phyloP scores from a whole-genome alignment of 53 echinoderm and acorn worm species.

The Arbacia lixula region DNA sequence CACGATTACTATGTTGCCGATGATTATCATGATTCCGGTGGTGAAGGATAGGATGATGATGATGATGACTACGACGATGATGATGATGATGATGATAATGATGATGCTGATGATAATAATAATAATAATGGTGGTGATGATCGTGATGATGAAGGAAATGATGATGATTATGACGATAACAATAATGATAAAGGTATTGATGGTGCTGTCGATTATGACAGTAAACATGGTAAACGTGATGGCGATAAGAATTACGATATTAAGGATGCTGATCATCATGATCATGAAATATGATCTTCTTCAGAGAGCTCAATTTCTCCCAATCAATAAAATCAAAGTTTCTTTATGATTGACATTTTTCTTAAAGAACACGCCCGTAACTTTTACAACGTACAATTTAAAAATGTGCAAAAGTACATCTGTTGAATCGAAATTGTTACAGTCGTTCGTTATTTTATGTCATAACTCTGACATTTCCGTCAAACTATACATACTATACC shows the following conservation, averaged over 20 bases:
- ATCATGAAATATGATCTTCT: no score
- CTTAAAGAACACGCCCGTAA: no score
- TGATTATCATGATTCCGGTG: background rate
- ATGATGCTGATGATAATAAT: conserved; percentile 1
- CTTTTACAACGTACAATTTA: no score
- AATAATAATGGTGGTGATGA: background rate
- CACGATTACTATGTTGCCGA: background rate
- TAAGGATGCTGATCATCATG: background rate
- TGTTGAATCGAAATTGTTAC: no score
- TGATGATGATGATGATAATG: background rate
- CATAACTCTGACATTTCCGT: no score
- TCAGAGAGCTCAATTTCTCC: no score
- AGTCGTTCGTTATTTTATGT: no score
- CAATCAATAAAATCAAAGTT: no score
- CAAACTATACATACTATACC: no score
- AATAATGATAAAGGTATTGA: background rate
- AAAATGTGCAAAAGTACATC: no score
- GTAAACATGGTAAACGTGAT: background rate
- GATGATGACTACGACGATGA: background rate
- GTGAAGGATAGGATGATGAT: background rate
- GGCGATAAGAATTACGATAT: background rate
- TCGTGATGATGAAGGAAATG: background rate
- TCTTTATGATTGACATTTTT: no score
- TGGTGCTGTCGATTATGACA: background rate
- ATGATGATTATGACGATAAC: background rate